Percentiles rank a stretch among this genome's conserved stretches.
Evolutionary conservation across 2,113 vertebrate genomes (phyloP).

Genomic region (Psilopogon haemacephalus): DNA sequence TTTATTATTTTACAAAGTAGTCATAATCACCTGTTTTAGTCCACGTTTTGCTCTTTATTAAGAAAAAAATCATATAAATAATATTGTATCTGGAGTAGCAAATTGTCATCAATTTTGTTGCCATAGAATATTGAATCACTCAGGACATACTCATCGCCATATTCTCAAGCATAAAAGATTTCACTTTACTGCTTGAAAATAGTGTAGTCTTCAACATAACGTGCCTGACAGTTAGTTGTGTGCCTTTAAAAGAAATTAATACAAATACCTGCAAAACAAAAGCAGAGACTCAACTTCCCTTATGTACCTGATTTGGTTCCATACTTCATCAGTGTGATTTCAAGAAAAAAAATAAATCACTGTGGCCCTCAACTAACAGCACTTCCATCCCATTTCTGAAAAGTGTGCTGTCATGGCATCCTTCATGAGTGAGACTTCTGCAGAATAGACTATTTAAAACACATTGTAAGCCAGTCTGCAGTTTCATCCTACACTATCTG

Average conservation of each 20-base stretch:
- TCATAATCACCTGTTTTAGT: not conserved
- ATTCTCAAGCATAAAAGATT: not conserved
- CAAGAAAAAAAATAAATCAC: not conserved
- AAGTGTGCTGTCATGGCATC: not conserved
- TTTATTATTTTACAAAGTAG: not conserved
- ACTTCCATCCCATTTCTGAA: not conserved
- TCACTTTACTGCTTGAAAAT: not conserved
- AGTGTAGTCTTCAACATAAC: not conserved
- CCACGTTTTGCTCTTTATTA: not conserved
- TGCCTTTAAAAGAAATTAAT: not conserved
- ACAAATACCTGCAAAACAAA: not conserved
- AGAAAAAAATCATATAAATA: not conserved
- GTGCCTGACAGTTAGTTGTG: not conserved
- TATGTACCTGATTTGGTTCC: not conserved
- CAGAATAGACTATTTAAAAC: not conserved
- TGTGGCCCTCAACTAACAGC: rapidly evolving
- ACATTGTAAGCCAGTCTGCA: not conserved
- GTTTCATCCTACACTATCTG: not conserved
- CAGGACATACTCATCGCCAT: not conserved
- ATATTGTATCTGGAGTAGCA: not conserved
- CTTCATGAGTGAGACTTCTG: not conserved
- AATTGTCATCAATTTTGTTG: not conserved
- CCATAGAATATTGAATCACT: not conserved
- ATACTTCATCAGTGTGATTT: not conserved
- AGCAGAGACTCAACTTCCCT: not conserved